Percentiles rank a stretch among this genome's conserved stretches.
These are phyloP conservation scores for Chaetodon trifasciatus DNA, from an alignment of 2,797 vertebrate genomes.

Conservation along the genomic window DNA sequence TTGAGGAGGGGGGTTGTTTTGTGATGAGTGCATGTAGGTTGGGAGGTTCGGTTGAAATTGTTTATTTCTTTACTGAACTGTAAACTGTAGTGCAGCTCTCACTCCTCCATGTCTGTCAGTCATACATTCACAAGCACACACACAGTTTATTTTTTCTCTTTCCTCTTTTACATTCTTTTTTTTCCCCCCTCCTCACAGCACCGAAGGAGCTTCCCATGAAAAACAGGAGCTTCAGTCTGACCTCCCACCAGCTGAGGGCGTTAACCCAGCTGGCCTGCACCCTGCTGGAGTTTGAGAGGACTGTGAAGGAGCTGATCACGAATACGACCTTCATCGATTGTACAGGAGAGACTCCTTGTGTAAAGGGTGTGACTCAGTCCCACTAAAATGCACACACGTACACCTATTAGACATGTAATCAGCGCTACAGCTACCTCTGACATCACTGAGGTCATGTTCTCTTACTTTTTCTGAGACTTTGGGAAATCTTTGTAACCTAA, in stretches of 20 bases:
- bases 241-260: conserved; percentile 89
- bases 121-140: conserved; percentile 25
- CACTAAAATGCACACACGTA: not conserved
- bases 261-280: conserved; percentile 88
- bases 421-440: not conserved
- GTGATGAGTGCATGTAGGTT: conserved; percentile 65
- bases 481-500: not conserved
- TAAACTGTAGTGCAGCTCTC: conserved; percentile 44
- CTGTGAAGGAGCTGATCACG: conserved; percentile 86
- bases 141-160: conserved; percentile 32
- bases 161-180: conserved; percentile 28
- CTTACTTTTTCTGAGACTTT: conserved; percentile 2
- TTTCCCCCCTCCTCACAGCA: conserved; percentile 71
- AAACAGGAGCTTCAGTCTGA: conserved; percentile 87
- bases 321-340: conserved; percentile 85
- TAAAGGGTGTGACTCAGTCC: conserved; percentile 86
- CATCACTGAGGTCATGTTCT: not conserved
- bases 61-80: conserved; percentile 65
- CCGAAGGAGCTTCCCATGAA: conserved; percentile 83
- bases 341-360: conserved; percentile 78
- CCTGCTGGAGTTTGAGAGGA: conserved; percentile 90
- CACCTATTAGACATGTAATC: not conserved
- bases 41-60: conserved; percentile 50
- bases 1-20: conserved; percentile 59
- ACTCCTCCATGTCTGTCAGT: conserved; percentile 37